These are phyloP conservation scores for Tuberolachnus salignus DNA, from an alignment of 2,888 invertebrate genomes.

Conservation along the genomic window DNA sequence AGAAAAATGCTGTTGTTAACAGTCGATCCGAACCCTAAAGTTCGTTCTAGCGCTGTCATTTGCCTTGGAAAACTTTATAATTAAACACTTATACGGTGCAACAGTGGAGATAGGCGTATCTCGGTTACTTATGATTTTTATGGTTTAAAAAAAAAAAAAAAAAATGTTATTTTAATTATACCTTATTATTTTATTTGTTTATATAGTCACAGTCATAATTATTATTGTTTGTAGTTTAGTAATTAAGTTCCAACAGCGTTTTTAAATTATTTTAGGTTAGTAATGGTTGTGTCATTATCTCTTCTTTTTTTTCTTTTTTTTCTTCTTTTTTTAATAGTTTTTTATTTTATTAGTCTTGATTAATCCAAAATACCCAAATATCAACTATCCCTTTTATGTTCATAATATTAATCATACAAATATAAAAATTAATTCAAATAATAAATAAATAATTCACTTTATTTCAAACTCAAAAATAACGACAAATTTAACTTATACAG, in stretches of 20 bases:
- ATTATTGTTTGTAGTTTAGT: not conserved
- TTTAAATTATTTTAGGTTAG: slow-evolving; percentile 1
- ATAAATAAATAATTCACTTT: no score
- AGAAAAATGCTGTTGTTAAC: slow-evolving; percentile 67
- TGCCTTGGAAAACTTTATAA: slow-evolving; percentile 41
- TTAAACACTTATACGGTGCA: not conserved
- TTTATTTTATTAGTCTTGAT: no score
- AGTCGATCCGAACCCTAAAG: slow-evolving; percentile 67
- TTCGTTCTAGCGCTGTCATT: slow-evolving; percentile 66
- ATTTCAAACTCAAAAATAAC: no score
- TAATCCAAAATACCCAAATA: no score
- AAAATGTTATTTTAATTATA: not conserved
- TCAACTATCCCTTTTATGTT: no score
- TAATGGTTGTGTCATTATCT: slow-evolving; percentile 23
- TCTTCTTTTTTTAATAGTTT: slow-evolving; percentile 19
- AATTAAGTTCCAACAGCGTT: not conserved
- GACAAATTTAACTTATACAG: no score
- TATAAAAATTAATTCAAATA: no score
- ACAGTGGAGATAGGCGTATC: not conserved
- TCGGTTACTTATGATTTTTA: not conserved
- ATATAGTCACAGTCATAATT: not conserved
- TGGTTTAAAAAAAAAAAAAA: no score
- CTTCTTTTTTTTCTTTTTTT: no score
- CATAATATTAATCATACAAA: no score
- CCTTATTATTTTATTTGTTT: not conserved